Evolutionary conservation across 1,140 invertebrate genomes (phyloP), one percentile per base, ranked within the genome.

Genomic region (Andricus grossulariae): DNA sequence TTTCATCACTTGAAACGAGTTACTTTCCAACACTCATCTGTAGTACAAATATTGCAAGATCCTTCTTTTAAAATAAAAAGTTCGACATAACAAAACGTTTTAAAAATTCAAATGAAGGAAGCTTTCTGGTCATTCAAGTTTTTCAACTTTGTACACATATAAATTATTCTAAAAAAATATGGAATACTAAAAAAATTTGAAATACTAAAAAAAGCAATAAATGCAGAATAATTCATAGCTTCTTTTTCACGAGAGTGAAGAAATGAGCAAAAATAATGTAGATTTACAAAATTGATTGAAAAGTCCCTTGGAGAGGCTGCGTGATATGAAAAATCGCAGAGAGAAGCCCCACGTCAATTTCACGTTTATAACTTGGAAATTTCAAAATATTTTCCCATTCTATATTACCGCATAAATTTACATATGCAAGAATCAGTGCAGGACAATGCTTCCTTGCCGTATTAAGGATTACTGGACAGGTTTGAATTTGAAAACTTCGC

Each of bases 321-420:
- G 54, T 66, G 60, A 66, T 66, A 66, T 66, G 60, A 32, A 66
- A 66, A 66, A 66, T 39, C 11, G 60, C 32, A 25, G n/a, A 66
- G 39, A 66, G 60, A 66, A 66, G 60, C 60, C 60, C 60, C 60
- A 66, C 60, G 60, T 66, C 32, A 66, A 66, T 32, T 39, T 66
- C 25, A 16, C 32, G 60, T 32, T 39, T 7, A 66, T 66, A 66
- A 66, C 60, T 39, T 39, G 60, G 60, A 66, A 66, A 66, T 66
- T 66, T 66, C 60, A 66, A 66, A 66, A 66, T 66, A 66, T 66
- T 66, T 66, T 66, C 60, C 60, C 60, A 66, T 45, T 39, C 32
- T 66, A 66, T 66, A 66, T 66, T 66, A 66, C 12, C 39, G 60
- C 60, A 66, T 66, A 39, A 32, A 66, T 39, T n/a, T 66, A 39